phyloP scores from a whole-genome alignment of 2,113 vertebrate species.

The Scopus umbretta region DNA sequence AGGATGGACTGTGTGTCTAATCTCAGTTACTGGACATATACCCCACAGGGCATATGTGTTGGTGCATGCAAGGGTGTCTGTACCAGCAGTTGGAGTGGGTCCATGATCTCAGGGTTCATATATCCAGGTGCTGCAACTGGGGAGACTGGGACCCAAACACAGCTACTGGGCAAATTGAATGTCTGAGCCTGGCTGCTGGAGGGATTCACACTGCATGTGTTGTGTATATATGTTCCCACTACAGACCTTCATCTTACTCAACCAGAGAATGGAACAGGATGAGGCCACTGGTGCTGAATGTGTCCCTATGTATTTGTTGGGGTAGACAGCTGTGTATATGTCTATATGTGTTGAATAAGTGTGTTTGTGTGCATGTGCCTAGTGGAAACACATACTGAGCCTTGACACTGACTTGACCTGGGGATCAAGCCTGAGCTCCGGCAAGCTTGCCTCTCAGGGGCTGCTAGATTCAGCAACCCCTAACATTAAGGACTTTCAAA shows the following conservation, averaged over 20 bases:
- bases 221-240: neutral
- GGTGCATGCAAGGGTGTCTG: neutral
- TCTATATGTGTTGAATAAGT: neutral
- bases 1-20: neutral
- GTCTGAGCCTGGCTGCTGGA: neutral
- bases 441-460: neutral
- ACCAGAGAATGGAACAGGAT: neutral
- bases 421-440: neutral
- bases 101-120: neutral
- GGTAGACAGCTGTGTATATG: neutral
- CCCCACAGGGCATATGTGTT: no score
- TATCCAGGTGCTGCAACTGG: neutral
- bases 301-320: neutral
- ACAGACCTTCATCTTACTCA: neutral
- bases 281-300: neutral
- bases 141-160: neutral
- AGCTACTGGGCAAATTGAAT: neutral
- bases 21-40: neutral
- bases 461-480: neutral
- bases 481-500: neutral
- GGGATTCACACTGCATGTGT: neutral
- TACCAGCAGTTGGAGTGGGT: neutral
- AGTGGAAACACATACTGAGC: neutral
- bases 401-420: neutral
- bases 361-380: neutral